Evolutionary conservation across 2,888 invertebrate genomes (phyloP).

Genomic region (Amblyteles armatorius): DNA sequence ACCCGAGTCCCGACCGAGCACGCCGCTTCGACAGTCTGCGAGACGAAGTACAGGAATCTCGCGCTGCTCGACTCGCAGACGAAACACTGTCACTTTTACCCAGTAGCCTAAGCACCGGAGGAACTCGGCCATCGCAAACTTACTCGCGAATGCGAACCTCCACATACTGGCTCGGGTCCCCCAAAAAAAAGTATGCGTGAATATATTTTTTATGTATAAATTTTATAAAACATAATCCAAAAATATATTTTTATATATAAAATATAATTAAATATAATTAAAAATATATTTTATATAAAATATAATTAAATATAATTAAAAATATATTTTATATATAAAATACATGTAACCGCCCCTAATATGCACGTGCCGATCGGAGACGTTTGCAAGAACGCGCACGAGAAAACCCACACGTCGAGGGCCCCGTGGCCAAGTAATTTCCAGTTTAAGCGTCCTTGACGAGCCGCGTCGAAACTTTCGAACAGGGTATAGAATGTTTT

Average conservation of each 20-base stretch:
- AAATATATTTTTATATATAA: too few relatives aligned
- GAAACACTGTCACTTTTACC: constrained; percentile 46
- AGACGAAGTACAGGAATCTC: constrained; percentile 30
- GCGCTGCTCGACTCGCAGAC: neutral
- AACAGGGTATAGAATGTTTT: constrained; percentile 20
- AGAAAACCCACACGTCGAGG: neutral
- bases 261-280: too few relatives aligned
- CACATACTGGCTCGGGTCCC: neutral
- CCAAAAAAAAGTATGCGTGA: neutral
- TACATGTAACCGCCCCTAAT: too few relatives aligned
- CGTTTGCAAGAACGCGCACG: too few relatives aligned
- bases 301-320: too few relatives aligned
- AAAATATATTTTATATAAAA: too few relatives aligned
- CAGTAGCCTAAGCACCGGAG: neutral
- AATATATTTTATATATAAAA: too few relatives aligned
- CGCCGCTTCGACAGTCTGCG: neutral
- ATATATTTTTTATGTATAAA: too few relatives aligned
- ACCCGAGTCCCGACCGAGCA: constrained; percentile 19
- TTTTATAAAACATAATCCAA: too few relatives aligned
- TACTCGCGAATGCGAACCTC: neutral
- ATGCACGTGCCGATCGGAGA: too few relatives aligned
- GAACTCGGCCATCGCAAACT: neutral
- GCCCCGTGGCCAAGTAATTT: constrained; percentile 25
- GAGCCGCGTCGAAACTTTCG: constrained; percentile 55
- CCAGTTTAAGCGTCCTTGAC: constrained; percentile 55